Percentiles rank a stretch among this genome's conserved stretches.
Conservation (phyloP, 2,113 vertebrate genomes). For the Sylvilagus bachmani region DNA sequence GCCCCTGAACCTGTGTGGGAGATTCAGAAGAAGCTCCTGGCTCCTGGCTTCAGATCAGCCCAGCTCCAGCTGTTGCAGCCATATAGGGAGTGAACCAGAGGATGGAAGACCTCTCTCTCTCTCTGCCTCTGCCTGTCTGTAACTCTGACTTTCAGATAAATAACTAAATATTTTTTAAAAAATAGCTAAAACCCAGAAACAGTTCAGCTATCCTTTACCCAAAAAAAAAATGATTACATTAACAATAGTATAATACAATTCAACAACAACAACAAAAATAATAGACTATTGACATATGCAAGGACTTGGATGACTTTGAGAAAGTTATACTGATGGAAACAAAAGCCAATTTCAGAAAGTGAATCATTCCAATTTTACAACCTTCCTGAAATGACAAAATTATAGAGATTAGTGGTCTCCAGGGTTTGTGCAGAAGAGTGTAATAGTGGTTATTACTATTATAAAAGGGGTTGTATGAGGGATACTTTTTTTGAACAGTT, state of each 20-base stretch:
- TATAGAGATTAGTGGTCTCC: neutral
- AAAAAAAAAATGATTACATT: neutral
- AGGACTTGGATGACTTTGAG: neutral
- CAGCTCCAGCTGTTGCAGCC: too few species aligned
- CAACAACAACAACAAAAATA: neutral
- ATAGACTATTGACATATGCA: neutral
- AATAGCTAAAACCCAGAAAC: neutral
- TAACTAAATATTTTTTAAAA: too few species aligned
- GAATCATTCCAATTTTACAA: neutral
- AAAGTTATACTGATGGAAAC: neutral
- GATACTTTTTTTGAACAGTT: neutral
- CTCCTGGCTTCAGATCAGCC: too few species aligned
- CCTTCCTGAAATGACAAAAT: constrained; percentile 2
- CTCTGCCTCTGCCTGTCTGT: too few species aligned
- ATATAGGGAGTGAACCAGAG: too few species aligned
- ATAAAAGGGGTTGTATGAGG: neutral
- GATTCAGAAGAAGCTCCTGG: too few species aligned
- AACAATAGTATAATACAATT: neutral
- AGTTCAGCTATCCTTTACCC: constrained; percentile 3
- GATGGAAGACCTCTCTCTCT: too few species aligned
- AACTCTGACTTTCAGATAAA: too few species aligned
- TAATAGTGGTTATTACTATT: neutral
- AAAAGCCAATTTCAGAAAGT: neutral
- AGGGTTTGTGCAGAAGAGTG: neutral
- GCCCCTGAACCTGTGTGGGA: too few species aligned